Base-by-base conservation (phyloP, 2,113 vertebrate species). In the Naja naja region DNA sequence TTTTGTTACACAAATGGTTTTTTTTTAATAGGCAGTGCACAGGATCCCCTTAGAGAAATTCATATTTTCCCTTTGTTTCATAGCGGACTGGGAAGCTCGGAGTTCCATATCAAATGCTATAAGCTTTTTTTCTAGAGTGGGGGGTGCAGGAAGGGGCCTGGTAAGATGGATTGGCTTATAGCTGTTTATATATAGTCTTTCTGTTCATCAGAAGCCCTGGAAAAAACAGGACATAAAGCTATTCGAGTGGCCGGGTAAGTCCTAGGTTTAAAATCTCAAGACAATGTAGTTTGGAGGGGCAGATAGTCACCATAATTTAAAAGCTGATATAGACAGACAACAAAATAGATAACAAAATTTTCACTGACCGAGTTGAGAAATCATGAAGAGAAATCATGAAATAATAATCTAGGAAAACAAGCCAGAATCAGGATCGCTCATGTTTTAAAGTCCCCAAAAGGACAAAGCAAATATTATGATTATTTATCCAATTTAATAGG, bases 11-110 rank as follows among this genome's bases (percentile, higher is more conserved):
- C 16, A 39, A 74, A 74, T 81, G 6, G 18, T 16, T 7, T 18
- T 74, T n/a, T n/a, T 39, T 39, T 81, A 20, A 39, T 5, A 81
- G n/a, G 16, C 16, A 34, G 18, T 34, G 30, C 34, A 1, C 8
- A 7, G 1, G 39, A 89, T 4, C 94, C 8, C 0, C 81, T 34
- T 5, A 0, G 69, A 93, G 39, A 81, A n/a, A 22, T 86, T 85
- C 64, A 74, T 95, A 4, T n/a, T 20, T 92, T 55, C 54, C 10
- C 87, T 89, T 53, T 58, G 89, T 89, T 92, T 91, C 74, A 22
- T 34, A 94, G 93, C 88, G 47, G 0, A 20, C 60, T 34, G 14
- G 39, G 6, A 90, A 90, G 54, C 43, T 25, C 14, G 4, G 20
- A 39, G 88, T 89, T 60, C 92, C 47, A 18, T 87, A 87, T 49